These are phyloP conservation scores for Apteryx mantelli DNA, from an alignment of 2,113 vertebrate species.

Conservation along the genomic window DNA sequence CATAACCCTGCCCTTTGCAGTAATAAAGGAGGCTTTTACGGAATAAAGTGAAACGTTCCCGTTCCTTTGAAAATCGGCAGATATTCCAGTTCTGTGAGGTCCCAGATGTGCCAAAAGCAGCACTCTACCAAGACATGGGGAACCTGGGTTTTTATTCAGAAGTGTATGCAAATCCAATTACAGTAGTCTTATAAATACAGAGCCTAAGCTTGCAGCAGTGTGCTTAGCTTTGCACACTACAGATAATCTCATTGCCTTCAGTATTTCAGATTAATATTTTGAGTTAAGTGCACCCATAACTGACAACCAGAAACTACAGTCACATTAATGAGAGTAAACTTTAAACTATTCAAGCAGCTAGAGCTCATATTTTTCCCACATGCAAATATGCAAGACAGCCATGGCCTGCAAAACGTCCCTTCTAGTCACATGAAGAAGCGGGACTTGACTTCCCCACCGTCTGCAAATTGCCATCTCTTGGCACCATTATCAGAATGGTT, in stretches of 20 bases:
- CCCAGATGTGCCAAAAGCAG: background rate
- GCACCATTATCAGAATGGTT: conserved; percentile 27
- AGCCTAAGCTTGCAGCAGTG: background rate
- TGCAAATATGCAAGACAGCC: background rate
- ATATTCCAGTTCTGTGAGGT: background rate
- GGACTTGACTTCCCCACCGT: background rate
- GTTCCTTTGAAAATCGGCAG: background rate
- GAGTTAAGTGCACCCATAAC: background rate
- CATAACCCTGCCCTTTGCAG: background rate
- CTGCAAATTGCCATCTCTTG: conserved; percentile 35
- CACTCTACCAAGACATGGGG: accelerated
- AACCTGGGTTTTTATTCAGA: background rate
- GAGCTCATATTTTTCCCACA: background rate
- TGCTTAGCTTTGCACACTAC: background rate
- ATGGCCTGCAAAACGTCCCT: conserved; percentile 27
- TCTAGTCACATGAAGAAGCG: background rate
- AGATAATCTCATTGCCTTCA: background rate
- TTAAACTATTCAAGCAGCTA: background rate
- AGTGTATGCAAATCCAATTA: background rate
- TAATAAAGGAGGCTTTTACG: background rate
- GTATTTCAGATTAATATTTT: background rate
- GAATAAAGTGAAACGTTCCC: background rate
- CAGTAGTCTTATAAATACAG: background rate
- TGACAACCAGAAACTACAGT: background rate
- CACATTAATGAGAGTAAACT: background rate